Conservation (phyloP, 1,140 invertebrate genomes). For the Phymorhynchus buccinoides region DNA sequence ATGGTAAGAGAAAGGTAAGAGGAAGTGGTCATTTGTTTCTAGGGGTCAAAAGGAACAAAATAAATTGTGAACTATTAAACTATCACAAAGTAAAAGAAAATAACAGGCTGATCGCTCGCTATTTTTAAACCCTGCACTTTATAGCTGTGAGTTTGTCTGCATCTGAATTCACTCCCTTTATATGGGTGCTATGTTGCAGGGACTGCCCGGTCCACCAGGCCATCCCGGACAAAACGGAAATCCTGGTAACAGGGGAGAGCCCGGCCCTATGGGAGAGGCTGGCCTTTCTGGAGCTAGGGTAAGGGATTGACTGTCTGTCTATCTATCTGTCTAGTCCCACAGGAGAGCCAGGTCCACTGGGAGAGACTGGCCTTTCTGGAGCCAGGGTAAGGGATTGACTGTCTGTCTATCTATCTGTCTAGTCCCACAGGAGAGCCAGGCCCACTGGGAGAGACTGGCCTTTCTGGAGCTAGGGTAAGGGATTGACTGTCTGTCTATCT, state of each 20-base stretch:
- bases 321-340: not conserved
- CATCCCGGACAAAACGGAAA: constrained; percentile 23
- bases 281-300: constrained; percentile 47
- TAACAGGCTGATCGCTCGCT: too few species aligned
- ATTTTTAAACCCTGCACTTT: too few species aligned
- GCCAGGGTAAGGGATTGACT: constrained; percentile 4
- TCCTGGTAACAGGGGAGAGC: constrained; percentile 14
- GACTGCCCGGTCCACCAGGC: constrained; percentile 46
- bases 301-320: not conserved
- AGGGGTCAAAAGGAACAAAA: not conserved
- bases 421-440: constrained; percentile 34
- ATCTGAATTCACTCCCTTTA: too few species aligned
- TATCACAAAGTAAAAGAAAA: not conserved
- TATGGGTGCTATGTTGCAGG: constrained; percentile 20
- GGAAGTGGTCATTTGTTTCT: not conserved
- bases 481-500: not conserved
- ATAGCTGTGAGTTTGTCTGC: too few species aligned
- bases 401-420: not conserved
- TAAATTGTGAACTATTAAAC: not conserved
- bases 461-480: constrained; percentile 42
- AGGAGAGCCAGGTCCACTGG: constrained; percentile 41
- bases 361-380: constrained; percentile 45
- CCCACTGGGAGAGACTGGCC: constrained; percentile 40
- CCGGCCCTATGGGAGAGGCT: constrained; percentile 42
- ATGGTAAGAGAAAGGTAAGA: too few species aligned